Base-by-base conservation (phyloP, 2,113 vertebrate species). In the Nyctereutes procyonoides region DNA sequence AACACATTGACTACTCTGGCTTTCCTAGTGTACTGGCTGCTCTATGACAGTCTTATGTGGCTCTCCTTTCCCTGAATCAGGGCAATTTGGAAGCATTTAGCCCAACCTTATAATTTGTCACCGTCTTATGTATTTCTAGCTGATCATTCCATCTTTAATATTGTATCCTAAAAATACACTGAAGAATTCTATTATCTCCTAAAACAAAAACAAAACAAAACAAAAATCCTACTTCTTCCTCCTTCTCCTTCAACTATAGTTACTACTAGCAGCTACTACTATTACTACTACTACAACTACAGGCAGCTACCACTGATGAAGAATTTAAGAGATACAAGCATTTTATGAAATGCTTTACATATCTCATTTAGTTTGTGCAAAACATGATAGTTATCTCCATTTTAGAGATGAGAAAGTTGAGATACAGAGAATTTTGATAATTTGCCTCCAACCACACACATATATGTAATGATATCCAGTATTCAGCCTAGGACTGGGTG, bases 391-490 rank as follows among this genome's bases (percentile, higher is more conserved):
- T 24, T 69, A 43, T 28, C 19, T 56, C 51, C n/a, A 22, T 17
- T 79, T 53, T 73, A 15, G 11, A 95, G 2, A 73, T 35, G 15
- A 88, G 8, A 2, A 88, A 32, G 2, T 1, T 24, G 74, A 62
- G 15, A 4, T 24, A 55, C 48, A 62, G 35, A 77, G 5, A 26
- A 56, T 22, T 24, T 85, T 55, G 32, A 14, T 6, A 56, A 48
- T 12, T 38, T 53, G 5, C 43, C 22, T 35, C 19, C 8, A 65
- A 4, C 38, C 15, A 55, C 9, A 55, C 11, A 67, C 19, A 53
- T 1, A 55, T 1, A 55, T 2, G 2, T 12, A n/a, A 60, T 0
- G 2, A 81, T 6, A 62, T 15, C 24, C 13, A 81, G 22, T 35
- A 43, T 73, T 35, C 20, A 73, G 17, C 4, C n/a, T 38, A n/a